Conservation (phyloP, 2,113 vertebrate genomes). For the Chamaetylas fuelleborni region DNA sequence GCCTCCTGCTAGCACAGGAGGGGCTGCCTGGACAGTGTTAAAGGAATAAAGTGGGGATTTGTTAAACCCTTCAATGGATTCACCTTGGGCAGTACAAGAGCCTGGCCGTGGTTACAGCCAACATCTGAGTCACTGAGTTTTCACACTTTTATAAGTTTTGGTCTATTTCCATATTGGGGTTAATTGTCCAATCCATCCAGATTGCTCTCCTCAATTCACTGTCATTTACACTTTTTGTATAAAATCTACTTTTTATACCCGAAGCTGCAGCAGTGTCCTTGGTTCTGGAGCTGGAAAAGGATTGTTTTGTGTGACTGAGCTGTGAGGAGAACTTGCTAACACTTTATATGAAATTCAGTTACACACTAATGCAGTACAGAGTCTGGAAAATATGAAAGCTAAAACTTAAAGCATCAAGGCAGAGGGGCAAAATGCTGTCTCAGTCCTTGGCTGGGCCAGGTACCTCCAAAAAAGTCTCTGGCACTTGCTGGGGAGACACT, state of each 20-base stretch:
- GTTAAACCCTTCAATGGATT: background rate
- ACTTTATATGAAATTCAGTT: background rate
- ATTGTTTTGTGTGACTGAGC: background rate
- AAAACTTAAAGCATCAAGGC: background rate
- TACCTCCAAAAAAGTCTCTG: background rate
- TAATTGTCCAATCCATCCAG: background rate
- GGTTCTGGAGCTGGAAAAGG: background rate
- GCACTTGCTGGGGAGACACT: background rate
- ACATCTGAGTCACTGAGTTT: background rate
- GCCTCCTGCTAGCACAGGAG: background rate
- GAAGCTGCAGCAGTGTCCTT: background rate
- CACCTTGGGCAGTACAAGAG: background rate
- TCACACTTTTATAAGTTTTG: background rate
- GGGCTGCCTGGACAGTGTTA: background rate
- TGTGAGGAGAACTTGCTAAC: background rate
- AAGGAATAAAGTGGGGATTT: background rate
- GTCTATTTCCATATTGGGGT: background rate
- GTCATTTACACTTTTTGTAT: background rate
- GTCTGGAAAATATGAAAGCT: background rate
- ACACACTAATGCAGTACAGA: background rate
- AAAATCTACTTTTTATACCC: too few species aligned
- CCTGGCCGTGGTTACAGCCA: background rate
- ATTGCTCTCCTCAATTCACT: accelerated
- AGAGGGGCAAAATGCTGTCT: background rate
- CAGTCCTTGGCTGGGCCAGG: background rate